A percentile compares a stretch with the other conserved stretches of the same genome.
phyloP scores from a whole-genome alignment of 2,797 vertebrate genomes.

The Xiphophorus birchmanni region DNA sequence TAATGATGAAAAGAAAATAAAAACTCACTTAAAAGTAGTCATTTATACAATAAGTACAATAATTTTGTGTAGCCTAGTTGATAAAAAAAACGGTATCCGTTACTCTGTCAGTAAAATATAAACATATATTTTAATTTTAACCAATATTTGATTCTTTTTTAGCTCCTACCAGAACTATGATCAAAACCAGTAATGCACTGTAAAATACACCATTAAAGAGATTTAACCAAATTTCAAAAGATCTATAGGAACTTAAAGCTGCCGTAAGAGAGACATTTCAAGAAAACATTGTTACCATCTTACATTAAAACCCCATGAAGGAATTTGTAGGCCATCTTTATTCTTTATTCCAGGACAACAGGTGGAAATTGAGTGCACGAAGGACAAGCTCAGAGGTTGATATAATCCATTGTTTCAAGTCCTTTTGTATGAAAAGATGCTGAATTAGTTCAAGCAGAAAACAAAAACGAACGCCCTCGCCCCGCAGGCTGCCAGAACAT shows the following conservation, averaged over 20 bases:
- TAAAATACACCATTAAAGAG: neutral
- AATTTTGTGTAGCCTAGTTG: neutral
- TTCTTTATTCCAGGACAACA: constrained; percentile 4
- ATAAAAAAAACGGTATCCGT: neutral
- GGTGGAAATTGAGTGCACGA: constrained; percentile 15
- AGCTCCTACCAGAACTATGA: neutral
- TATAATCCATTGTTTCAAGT: constrained; percentile 37
- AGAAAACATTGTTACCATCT: neutral
- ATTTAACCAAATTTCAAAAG: neutral
- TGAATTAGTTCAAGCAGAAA: constrained; percentile 63
- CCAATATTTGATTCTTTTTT: neutral
- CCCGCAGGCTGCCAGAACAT: constrained; percentile 55
- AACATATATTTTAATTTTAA: neutral
- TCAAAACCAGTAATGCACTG: neutral
- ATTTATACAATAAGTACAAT: neutral
- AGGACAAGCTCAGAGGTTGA: constrained; percentile 15
- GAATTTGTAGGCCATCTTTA: constrained; percentile 10
- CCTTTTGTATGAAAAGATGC: constrained; percentile 52
- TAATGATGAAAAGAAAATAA: neutral
- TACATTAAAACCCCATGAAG: neutral
- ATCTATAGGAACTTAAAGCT: too few species aligned
- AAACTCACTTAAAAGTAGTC: neutral
- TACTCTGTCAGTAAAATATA: neutral
- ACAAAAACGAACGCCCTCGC: constrained; percentile 61
- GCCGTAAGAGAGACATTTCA: neutral